Evolutionary conservation across 2,888 invertebrate genomes (phyloP), one percentile per base, ranked within the genome.

Genomic region (Ophion ellenae): DNA sequence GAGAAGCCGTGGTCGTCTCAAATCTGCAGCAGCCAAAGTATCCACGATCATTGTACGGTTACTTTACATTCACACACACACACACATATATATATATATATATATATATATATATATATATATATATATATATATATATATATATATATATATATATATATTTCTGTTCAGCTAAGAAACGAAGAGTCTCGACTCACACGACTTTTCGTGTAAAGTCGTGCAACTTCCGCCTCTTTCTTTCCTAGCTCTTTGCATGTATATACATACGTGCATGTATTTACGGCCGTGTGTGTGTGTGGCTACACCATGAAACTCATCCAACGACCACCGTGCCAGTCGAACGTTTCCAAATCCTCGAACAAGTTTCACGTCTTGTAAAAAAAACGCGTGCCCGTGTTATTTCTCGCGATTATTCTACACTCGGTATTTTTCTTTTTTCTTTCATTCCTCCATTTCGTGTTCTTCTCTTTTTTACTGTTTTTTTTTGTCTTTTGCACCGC

Each of bases 341-440:
- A 82, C 85, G 79, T 85, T 85, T 85, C 71, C 85, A 85, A 85
- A 85, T 85, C 85, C 85, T 79, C 82, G 85, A 85, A 85, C 85
- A 85, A 85, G 85, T 85, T 85, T 82, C 85, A 71, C 64, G 75
- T 85, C 85, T 85, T 85, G 85, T 85, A 82, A 80, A 85, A 85
- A 82, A 76, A 74, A 74, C 82, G 85, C 79, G 74, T 85, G 82
- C 74, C 76, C 85, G 85, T 85, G 79, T 85, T 85, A 80, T 84
- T 84, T 80, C 84, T 79, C 80, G 81, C 81, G 81, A 81, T 85
- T 85, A 78, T 78, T 81, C 70, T 78, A 73, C 74, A 32, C 32
- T 79, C 59, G 67, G 24, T 53, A 20, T 59, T 36, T 66, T 70
- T 83, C 64, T 20, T 17, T 14, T 83, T 73, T 80, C 40, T 40